These are phyloP conservation scores for Spondyliosoma cantharus DNA, from an alignment of 2,797 vertebrate species.

Conservation along the genomic window DNA sequence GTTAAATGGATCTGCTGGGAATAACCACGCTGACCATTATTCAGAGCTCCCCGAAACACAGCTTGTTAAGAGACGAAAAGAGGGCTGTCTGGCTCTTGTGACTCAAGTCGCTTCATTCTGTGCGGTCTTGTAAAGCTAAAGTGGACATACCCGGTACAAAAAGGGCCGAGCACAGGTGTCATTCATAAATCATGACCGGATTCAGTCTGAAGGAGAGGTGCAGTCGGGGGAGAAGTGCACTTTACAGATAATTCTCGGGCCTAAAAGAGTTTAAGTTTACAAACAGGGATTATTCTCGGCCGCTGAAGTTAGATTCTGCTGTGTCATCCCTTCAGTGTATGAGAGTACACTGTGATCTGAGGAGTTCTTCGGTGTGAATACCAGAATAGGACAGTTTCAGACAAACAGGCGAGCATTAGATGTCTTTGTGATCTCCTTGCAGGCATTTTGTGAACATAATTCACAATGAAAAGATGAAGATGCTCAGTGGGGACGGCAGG, in stretches of 20 bases:
- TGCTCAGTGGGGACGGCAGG: constrained; percentile 37
- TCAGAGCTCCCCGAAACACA: constrained; percentile 48
- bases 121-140: constrained; percentile 49
- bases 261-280: constrained; percentile 41
- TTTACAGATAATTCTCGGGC: constrained; percentile 41
- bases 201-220: constrained; percentile 24
- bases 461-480: constrained; percentile 64
- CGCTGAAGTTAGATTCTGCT: constrained; percentile 41
- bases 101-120: constrained; percentile 35
- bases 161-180: constrained; percentile 59
- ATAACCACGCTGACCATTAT: constrained; percentile 48
- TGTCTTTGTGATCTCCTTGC: constrained; percentile 66
- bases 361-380: constrained; percentile 7
- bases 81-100: constrained; percentile 37
- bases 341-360: constrained; percentile 40
- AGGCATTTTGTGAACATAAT: constrained; percentile 55
- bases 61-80: constrained; percentile 55
- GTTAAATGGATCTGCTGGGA: constrained; percentile 52
- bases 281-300: constrained; percentile 41
- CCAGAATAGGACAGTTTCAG: not conserved
- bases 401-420: constrained; percentile 34
- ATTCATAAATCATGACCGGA: constrained; percentile 71
- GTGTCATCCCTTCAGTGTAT: constrained; percentile 28
- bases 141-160: constrained; percentile 47
- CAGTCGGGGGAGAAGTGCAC: constrained; percentile 33